A percentile compares a stretch with the other conserved stretches of the same genome.
Evolutionary conservation across 2,113 vertebrate genomes (phyloP).

Genomic region (Ginglymostoma cirratum): DNA sequence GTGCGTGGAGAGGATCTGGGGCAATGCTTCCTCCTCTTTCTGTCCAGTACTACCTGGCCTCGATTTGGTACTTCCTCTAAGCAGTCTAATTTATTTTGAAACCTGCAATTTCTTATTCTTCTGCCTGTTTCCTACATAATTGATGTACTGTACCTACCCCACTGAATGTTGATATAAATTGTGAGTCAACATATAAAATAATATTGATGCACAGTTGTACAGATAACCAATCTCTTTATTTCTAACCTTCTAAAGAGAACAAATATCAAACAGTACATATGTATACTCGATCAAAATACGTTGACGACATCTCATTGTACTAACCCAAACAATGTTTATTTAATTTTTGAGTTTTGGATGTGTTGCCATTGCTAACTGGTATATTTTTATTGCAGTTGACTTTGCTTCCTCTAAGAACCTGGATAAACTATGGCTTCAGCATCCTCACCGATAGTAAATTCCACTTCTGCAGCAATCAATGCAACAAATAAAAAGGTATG

Average conservation of each 20-base stretch:
- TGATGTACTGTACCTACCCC: not conserved
- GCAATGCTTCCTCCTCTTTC: not conserved
- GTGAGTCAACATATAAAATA: not conserved
- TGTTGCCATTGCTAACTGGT: not conserved
- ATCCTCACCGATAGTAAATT: not conserved
- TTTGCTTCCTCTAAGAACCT: not conserved
- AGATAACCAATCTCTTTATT: not conserved
- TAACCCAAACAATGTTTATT: not conserved
- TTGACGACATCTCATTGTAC: too few species aligned
- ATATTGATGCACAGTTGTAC: not conserved
- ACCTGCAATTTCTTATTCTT: not conserved
- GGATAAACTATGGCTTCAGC: conserved; percentile 27
- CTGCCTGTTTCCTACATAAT: not conserved
- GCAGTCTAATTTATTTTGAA: not conserved
- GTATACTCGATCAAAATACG: not conserved
- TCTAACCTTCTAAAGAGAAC: not conserved
- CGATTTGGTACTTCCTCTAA: not conserved
- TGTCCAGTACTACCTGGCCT: not conserved
- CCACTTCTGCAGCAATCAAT: not conserved
- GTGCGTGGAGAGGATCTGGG: too few species aligned
- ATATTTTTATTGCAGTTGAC: conserved; percentile 19
- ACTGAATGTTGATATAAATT: not conserved
- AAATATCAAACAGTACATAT: not conserved
- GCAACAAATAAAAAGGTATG: conserved; percentile 21
- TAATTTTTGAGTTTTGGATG: not conserved